Evolutionary conservation across 2,797 vertebrate genomes (phyloP).

Genomic region (Peromyscus melanophrys): DNA sequence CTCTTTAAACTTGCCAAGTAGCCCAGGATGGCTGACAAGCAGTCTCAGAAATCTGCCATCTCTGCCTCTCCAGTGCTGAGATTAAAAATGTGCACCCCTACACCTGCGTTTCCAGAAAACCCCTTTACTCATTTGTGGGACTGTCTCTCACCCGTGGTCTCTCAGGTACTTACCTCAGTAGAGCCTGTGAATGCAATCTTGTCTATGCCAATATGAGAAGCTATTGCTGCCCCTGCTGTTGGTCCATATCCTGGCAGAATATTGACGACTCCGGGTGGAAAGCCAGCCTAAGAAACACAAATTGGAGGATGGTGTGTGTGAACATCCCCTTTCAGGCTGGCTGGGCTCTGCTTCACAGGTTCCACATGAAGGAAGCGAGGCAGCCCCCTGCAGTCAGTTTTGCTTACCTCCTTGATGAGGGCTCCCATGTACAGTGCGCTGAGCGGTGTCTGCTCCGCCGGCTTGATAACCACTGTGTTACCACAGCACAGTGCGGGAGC

Average conservation of each 20-base stretch:
- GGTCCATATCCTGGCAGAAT: constrained; percentile 99
- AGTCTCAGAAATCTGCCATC: background rate
- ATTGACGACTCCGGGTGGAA: constrained; percentile 99
- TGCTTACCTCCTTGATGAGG: constrained; percentile 97
- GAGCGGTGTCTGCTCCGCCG: constrained; percentile 99
- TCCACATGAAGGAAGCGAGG: background rate
- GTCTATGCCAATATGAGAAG: constrained; percentile 97
- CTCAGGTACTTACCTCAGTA: constrained; percentile 93
- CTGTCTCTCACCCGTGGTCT: background rate
- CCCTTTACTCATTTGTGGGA: background rate
- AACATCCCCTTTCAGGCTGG: constrained; percentile 77
- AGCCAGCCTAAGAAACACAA: constrained; percentile 96
- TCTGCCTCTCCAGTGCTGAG: background rate
- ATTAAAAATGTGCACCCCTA: background rate
- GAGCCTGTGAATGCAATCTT: constrained; percentile 99
- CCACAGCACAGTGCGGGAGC: constrained; percentile 97
- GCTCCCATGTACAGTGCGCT: constrained; percentile 97
- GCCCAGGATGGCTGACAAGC: background rate
- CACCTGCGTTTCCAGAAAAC: background rate
- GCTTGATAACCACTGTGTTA: constrained; percentile 98
- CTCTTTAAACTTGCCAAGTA: background rate
- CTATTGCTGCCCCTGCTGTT: constrained; percentile 96
- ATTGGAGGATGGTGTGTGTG: constrained; percentile 90
- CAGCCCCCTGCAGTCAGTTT: constrained; percentile 46
- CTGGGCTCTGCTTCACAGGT: constrained; percentile 19